Conservation (phyloP, 2,113 vertebrate species). For the Limnothrissa miodon region DNA sequence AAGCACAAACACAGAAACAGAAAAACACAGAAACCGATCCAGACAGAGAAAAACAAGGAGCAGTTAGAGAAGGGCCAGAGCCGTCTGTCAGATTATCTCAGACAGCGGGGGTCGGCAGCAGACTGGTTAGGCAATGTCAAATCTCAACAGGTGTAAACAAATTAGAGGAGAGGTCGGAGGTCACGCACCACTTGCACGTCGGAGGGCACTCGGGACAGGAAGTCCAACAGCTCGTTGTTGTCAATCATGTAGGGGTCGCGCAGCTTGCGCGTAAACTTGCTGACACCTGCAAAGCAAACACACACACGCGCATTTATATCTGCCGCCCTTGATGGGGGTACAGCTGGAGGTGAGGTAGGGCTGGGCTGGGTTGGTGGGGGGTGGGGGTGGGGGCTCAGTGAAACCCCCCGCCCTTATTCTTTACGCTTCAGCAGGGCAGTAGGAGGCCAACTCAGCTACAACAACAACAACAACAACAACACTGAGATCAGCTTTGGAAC, state of each 20-base stretch:
- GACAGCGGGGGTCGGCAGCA: not conserved
- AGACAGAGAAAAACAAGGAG: too few species aligned
- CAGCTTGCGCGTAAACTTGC: slow-evolving; percentile 97
- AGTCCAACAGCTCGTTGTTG: slow-evolving; percentile 94
- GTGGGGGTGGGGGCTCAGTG: not conserved
- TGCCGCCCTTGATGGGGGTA: not conserved
- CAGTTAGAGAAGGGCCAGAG: not conserved
- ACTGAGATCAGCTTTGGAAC: not conserved
- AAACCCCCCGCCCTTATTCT: not conserved
- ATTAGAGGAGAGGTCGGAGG: not conserved
- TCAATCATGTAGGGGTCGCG: slow-evolving; percentile 86
- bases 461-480: not conserved
- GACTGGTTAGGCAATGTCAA: not conserved
- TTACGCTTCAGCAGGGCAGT: not conserved
- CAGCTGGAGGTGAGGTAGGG: not conserved
- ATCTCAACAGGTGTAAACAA: slow-evolving; percentile 16
- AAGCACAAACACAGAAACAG: slow-evolving; percentile 35
- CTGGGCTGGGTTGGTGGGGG: too few species aligned
- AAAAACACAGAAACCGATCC: slow-evolving; percentile 52
- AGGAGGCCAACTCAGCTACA: slow-evolving; percentile 1
- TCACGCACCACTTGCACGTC: slow-evolving; percentile 90
- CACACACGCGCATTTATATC: not conserved
- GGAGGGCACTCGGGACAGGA: slow-evolving; percentile 92
- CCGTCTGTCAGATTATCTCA: not conserved
- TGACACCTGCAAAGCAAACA: slow-evolving; percentile 75